Evolutionary conservation across 2,113 vertebrate species (phyloP).

Genomic region (Enhydra lutris): DNA sequence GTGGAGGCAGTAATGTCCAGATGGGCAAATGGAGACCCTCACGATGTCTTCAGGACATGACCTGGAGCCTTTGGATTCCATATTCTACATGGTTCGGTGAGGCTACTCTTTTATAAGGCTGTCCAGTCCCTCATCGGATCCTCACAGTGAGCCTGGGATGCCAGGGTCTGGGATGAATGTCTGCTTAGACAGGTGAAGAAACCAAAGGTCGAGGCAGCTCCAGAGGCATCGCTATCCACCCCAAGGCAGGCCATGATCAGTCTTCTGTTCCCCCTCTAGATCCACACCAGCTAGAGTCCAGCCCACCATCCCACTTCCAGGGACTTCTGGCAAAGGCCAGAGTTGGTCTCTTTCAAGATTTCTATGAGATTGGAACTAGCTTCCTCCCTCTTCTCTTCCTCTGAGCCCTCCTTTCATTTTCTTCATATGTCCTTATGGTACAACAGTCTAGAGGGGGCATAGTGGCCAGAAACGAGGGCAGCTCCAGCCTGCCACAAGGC

Average conservation of each 20-base stretch:
- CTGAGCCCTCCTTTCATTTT: neutral
- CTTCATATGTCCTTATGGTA: neutral
- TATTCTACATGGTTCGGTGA: fast-evolving
- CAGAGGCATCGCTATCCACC: neutral
- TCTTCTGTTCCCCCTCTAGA: neutral
- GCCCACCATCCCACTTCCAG: neutral
- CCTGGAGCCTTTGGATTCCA: neutral
- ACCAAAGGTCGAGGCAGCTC: neutral
- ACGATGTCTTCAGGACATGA: fast-evolving
- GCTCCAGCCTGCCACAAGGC: neutral
- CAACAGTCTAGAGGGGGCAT: neutral
- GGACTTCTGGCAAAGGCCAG: neutral
- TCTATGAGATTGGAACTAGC: neutral
- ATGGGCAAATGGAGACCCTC: neutral
- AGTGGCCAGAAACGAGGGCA: neutral
- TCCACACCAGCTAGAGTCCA: too few relatives aligned
- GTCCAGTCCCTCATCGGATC: neutral
- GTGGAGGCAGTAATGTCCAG: too few relatives aligned
- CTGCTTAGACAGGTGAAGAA: neutral
- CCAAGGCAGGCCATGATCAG: neutral
- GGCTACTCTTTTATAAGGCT: fast-evolving
- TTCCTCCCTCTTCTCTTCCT: neutral
- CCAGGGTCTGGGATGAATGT: neutral
- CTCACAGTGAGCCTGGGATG: neutral
- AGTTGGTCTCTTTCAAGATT: neutral